Evolutionary conservation across 2,888 invertebrate genomes (phyloP), one percentile per base, ranked within the genome.

Genomic region (Cyclophora albipunctata): DNA sequence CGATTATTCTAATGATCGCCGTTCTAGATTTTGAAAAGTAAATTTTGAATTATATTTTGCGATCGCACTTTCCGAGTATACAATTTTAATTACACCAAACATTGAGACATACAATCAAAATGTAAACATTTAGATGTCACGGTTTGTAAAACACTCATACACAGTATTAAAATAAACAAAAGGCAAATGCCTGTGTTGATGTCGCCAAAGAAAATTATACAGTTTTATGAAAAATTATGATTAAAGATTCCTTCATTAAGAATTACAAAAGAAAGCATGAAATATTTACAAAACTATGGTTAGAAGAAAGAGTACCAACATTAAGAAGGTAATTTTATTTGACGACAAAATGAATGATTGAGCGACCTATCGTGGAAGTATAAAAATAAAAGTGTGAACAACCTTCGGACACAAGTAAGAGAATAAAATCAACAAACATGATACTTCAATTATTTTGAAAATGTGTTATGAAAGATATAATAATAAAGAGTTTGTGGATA

Each of bases 141-240:
- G 54, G 45, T 53, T 55, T 75, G 73, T 72, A 77, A 68, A 75
- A 82, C 84, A 81, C 70, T 75, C 68, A 74, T 76, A 74, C 76
- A 84, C 83, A 81, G 64, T 70, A 48, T 44, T 54, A 67, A 69
- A 62, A 68, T 75, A 59, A 57, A 75, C 64, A 75, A 75, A 76
- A 79, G 76, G 76, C 77, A 67, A 73, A 72, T 75, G 77, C 69
- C 75, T 55, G 62, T 60, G 62, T 65, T 66, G 64, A 68, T 69
- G 73, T 64, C 71, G 69, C 62, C 55, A 60, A 65, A 66, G 60
- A 55, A 56, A 50, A 52, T 50, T 59, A 55, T 53, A 48, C 54
- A 57, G 37, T 42, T 20, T n/a, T n/a, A n/a, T n/a, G n/a, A n/a
- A n/a, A n/a, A n/a, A n/a, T n/a, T 20, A 20, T 20, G 20, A 20